Conservation (phyloP, 2,888 invertebrate species). For the Andrena marginata region DNA sequence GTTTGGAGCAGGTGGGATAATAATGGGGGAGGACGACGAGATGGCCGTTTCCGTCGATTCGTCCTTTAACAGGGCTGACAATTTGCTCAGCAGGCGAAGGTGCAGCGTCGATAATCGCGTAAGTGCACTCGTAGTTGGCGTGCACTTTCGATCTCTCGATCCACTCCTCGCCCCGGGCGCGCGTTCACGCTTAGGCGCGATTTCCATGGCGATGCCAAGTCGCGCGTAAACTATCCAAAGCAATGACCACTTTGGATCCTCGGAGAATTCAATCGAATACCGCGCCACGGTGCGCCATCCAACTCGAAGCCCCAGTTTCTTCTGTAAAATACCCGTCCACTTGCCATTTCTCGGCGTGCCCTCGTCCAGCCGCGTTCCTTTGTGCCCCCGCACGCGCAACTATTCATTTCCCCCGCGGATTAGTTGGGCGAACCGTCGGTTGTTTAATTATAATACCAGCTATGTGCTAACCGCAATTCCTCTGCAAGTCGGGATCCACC, state of each 20-base stretch:
- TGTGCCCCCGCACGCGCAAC: constrained; percentile 19
- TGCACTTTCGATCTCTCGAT: constrained; percentile 38
- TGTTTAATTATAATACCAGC: constrained; percentile 20
- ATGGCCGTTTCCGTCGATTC: constrained; percentile 68
- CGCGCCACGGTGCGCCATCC: too few relatives aligned
- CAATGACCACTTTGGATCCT: too few relatives aligned
- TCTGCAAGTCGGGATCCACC: not conserved
- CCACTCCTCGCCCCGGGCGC: not conserved
- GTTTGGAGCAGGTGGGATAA: constrained; percentile 60
- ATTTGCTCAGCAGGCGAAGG: constrained; percentile 61
- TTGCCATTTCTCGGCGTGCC: not conserved
- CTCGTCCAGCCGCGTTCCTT: constrained; percentile 3
- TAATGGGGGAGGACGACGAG: constrained; percentile 45
- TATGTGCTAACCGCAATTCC: constrained; percentile 14
- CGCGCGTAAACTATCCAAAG: too few relatives aligned
- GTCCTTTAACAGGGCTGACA: constrained; percentile 69
- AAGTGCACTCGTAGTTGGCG: constrained; percentile 38
- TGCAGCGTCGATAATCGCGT: constrained; percentile 22
- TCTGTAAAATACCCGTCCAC: not conserved
- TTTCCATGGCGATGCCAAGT: not conserved
- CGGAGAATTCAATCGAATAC: too few relatives aligned
- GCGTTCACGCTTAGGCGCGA: not conserved
- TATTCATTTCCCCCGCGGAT: constrained; percentile 29
- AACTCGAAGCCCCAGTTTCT: not conserved
- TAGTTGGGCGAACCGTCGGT: constrained; percentile 17